A percentile compares a stretch with the other conserved stretches of the same genome.
phyloP scores from a whole-genome alignment of 1,140 invertebrate genomes.

The Aradophagus sp. region DNA sequence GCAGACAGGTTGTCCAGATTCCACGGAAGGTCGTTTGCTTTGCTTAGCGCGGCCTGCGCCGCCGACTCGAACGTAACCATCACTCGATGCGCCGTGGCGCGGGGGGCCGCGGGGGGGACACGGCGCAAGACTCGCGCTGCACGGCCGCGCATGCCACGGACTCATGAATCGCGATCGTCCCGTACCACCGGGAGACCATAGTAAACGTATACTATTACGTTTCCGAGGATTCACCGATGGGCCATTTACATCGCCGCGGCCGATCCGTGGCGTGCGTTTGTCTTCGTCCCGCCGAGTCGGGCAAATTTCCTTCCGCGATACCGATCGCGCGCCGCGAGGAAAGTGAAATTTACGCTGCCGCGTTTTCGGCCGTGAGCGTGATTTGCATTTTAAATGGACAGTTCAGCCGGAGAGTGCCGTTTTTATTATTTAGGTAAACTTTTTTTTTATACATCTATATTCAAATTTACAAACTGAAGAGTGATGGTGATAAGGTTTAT shows the following conservation, averaged over 20 bases:
- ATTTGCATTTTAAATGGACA: no score
- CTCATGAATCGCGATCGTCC: slow-evolving; percentile 56
- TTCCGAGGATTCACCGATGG: slow-evolving; percentile 49
- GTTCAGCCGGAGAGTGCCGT: no score
- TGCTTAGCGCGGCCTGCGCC: slow-evolving; percentile 72
- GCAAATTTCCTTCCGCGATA: slow-evolving; percentile 13
- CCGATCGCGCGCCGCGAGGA: slow-evolving; percentile 5
- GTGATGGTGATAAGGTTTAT: no score
- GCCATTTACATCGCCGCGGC: slow-evolving; percentile 54
- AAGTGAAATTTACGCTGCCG: slow-evolving; percentile 21
- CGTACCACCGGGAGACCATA: slow-evolving; percentile 50
- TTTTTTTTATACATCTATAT: no score
- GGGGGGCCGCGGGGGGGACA: slow-evolving; percentile 27
- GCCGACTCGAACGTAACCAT: slow-evolving; percentile 63
- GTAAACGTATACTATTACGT: slow-evolving; percentile 57
- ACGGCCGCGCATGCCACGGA: slow-evolving; percentile 35
- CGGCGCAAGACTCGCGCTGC: slow-evolving; percentile 50
- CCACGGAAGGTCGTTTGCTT: slow-evolving; percentile 76
- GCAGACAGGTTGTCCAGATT: slow-evolving; percentile 76
- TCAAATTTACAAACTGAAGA: no score
- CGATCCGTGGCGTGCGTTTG: slow-evolving; percentile 34
- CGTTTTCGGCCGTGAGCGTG: slow-evolving; percentile 1
- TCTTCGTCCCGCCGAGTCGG: slow-evolving; percentile 24
- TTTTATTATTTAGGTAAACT: no score
- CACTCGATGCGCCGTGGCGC: slow-evolving; percentile 58